Conservation (phyloP, 2,888 invertebrate genomes). For the Trachelus iudaicus region DNA sequence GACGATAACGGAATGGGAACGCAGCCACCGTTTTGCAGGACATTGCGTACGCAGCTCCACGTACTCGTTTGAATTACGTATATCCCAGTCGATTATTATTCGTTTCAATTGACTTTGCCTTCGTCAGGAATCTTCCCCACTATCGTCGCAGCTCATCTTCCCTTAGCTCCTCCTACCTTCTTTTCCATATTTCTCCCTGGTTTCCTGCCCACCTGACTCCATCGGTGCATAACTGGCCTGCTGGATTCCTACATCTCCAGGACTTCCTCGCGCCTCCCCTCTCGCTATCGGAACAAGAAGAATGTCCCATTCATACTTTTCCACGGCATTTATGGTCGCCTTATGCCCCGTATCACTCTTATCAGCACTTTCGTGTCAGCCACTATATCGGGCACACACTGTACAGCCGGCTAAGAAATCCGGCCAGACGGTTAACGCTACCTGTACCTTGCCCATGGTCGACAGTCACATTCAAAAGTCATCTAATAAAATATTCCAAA, state of each 20-base stretch:
- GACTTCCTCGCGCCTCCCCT: slow-evolving; percentile 11
- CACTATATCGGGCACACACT: slow-evolving; percentile 34
- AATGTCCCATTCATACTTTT: slow-evolving; percentile 48
- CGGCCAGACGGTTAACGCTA: slow-evolving; percentile 34
- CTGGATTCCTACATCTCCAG: not conserved
- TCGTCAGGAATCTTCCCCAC: not conserved
- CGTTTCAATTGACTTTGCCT: not conserved
- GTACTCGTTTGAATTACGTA: not conserved
- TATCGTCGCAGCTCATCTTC: not conserved
- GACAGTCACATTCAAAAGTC: not conserved
- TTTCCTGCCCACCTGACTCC: not conserved
- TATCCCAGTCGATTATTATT: not conserved
- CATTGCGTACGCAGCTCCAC: not conserved
- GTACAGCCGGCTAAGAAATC: slow-evolving; percentile 10
- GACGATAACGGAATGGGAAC: not conserved
- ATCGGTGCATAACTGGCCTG: not conserved
- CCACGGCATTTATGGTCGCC: slow-evolving; percentile 31
- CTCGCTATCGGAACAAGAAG: slow-evolving; percentile 34
- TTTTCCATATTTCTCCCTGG: not conserved
- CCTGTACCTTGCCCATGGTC: slow-evolving; percentile 20
- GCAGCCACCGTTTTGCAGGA: not conserved
- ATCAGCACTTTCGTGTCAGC: slow-evolving; percentile 40
- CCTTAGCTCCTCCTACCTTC: not conserved
- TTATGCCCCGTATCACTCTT: slow-evolving; percentile 35
- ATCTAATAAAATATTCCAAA: not conserved